Conservation (phyloP, 1,140 invertebrate genomes). For the Metaphire vulgaris region DNA sequence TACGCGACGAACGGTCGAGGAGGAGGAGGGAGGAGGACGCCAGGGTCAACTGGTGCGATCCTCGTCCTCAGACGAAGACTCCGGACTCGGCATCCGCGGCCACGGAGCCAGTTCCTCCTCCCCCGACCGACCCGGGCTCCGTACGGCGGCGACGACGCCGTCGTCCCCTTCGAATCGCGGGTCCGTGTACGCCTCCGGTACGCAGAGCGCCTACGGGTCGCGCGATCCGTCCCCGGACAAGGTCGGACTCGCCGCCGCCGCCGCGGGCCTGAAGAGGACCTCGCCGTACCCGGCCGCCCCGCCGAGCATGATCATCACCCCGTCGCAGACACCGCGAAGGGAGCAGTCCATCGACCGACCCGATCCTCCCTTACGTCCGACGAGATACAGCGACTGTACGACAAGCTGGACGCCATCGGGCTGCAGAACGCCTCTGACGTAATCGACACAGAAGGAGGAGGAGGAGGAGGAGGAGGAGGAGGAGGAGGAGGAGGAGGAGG, state of each 20-base stretch:
- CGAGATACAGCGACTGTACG: slow-evolving; percentile 23
- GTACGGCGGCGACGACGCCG: not conserved
- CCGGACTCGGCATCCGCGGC: too few species aligned
- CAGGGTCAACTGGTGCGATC: too few species aligned
- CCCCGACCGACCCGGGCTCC: not conserved
- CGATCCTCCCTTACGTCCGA: not conserved
- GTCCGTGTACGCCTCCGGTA: slow-evolving; percentile 27
- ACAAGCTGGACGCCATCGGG: slow-evolving; percentile 22
- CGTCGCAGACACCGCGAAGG: slow-evolving; percentile 23
- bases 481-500: not conserved
- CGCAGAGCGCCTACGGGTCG: slow-evolving; percentile 28
- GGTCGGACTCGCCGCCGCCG: too few species aligned
- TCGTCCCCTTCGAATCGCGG: slow-evolving; percentile 14
- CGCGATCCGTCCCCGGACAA: slow-evolving; percentile 25
- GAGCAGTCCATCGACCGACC: slow-evolving; percentile 22
- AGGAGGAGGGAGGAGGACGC: too few species aligned
- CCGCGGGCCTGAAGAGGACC: not conserved
- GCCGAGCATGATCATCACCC: slow-evolving; percentile 31
- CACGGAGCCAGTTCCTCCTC: not conserved
- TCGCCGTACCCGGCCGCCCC: slow-evolving; percentile 25
- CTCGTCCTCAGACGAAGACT: too few species aligned
- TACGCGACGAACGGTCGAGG: not conserved
- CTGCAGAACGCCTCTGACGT: not conserved
- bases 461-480: not conserved
- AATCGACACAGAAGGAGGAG: too few species aligned